These are phyloP conservation scores for Neogale vison DNA, from an alignment of 2,113 vertebrate genomes.

Conservation along the genomic window DNA sequence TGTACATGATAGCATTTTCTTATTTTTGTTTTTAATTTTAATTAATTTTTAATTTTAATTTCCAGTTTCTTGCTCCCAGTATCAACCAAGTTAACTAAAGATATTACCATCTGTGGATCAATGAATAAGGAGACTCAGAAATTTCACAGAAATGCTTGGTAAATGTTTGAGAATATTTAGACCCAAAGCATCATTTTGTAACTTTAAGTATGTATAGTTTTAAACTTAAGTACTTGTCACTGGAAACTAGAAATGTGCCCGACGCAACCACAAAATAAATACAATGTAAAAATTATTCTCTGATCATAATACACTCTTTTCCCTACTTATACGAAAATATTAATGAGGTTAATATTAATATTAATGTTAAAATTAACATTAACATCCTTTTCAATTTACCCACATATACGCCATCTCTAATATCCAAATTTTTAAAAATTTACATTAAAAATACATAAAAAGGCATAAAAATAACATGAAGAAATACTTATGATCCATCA, in stretches of 20 bases:
- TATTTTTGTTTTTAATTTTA: not conserved
- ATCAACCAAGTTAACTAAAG: not conserved
- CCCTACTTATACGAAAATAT: not conserved
- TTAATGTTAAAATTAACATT: conserved; percentile 22
- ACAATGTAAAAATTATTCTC: conserved; percentile 29
- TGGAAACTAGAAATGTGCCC: conserved; percentile 20
- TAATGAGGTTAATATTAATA: not conserved
- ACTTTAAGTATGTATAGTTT: conserved; percentile 20
- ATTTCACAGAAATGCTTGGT: conserved; percentile 22
- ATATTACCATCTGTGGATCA: conserved; percentile 35
- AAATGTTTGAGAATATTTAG: not conserved
- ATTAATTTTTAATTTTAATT: not conserved
- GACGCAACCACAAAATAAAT: conserved; percentile 12
- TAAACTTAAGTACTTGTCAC: conserved; percentile 32
- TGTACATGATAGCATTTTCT: not conserved
- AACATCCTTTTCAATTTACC: conserved; percentile 29
- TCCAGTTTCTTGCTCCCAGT: not conserved
- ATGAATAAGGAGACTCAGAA: conserved; percentile 7
- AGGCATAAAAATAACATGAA: not conserved
- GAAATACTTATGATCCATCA: not conserved
- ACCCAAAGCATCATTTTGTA: conserved; percentile 35
- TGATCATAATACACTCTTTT: not conserved
- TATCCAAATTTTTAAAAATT: not conserved
- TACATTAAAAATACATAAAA: conserved; percentile 39
- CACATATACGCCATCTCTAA: not conserved